These are phyloP conservation scores for Octonoba sinensis DNA, from an alignment of 2,888 invertebrate genomes.

Conservation along the genomic window DNA sequence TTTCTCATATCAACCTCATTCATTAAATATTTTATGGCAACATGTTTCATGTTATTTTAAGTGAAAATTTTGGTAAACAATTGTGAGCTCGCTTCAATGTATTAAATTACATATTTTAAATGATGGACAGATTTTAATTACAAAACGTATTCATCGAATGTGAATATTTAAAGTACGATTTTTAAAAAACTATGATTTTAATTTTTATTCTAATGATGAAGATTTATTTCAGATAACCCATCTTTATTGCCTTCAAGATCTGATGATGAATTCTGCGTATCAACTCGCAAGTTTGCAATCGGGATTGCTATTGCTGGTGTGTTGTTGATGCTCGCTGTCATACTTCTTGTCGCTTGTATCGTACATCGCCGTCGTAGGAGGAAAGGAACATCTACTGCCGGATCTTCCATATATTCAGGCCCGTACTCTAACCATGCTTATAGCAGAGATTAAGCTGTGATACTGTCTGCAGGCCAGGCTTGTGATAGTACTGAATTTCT, in stretches of 20 bases:
- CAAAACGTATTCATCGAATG: no score
- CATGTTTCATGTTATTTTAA: no score
- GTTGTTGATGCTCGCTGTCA: conserved; percentile 88
- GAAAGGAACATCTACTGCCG: conserved; percentile 79
- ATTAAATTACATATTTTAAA: no score
- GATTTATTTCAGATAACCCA: conserved; percentile 23
- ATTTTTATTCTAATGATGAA: no score
- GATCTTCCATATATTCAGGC: conserved; percentile 92
- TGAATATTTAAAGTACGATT: no score
- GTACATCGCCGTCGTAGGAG: conserved; percentile 81
- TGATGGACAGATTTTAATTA: no score
- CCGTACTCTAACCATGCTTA: conserved; percentile 95
- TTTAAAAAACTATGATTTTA: no score
- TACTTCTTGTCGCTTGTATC: conserved; percentile 87
- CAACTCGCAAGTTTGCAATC: conserved; percentile 90
- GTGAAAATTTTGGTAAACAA: no score
- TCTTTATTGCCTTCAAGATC: conserved; percentile 18
- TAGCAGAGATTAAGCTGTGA: conserved; percentile 67
- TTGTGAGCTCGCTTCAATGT: no score
- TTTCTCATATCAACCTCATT: no score
- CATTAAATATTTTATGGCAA: no score
- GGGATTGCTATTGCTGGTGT: conserved; percentile 92
- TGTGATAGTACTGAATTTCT: conserved; percentile 4
- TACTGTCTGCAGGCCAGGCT: conserved; percentile 28
- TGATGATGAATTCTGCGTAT: conserved; percentile 83